Evolutionary conservation across 2,797 vertebrate species (phyloP), one percentile per base, ranked within the genome.

Genomic region (Anabacerthia variegaticeps): DNA sequence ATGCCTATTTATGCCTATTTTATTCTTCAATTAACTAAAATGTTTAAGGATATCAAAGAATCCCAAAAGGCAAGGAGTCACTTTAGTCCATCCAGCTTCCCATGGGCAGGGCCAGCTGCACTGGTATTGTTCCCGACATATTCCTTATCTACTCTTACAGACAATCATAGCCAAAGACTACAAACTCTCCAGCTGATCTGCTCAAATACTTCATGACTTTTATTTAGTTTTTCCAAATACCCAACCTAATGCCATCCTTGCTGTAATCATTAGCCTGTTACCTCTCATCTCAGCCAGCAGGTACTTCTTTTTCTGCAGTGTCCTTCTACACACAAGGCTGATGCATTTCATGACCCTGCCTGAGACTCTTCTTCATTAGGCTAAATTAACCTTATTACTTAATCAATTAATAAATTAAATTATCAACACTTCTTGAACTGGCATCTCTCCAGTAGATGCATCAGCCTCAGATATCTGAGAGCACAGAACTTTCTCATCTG

Each of bases 71-170:
- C n/a, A 86, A 75, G 59, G n/a, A 89, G n/a, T 44, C 49, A 41
- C 16, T 71, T 82, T 36, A 72, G 54, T 23, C 62, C 4, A 1
- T 32, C 17, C 49, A 41, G 41, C 39, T 83, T 80, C 28, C 23
- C 5, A 0, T 2, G 30, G 36, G 46, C 58, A 85, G 48, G 14
- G 36, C 32, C 55, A 80, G 65, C 41, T 80, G n/a, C 68, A 54
- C 0, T 0, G 3, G 11, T 49, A 26, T 14, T 79, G 18, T 1
- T 71, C 24, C 58, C 3, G 1, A 55, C 10, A 52, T 18, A 28
- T 36, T 82, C n/a, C 26, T 73, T 9, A 75, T 14, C 51, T 36
- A 54, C 46, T 69, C 46, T 65, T 82, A 69, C 15, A 76, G 34
- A 82, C 1, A 1, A 49, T 17, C 36, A 44, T 15, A 11, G 32